Percentiles rank a stretch among this genome's conserved stretches.
phyloP scores from a whole-genome alignment of 2,113 vertebrate species.

The Amblyopsis rosae region DNA sequence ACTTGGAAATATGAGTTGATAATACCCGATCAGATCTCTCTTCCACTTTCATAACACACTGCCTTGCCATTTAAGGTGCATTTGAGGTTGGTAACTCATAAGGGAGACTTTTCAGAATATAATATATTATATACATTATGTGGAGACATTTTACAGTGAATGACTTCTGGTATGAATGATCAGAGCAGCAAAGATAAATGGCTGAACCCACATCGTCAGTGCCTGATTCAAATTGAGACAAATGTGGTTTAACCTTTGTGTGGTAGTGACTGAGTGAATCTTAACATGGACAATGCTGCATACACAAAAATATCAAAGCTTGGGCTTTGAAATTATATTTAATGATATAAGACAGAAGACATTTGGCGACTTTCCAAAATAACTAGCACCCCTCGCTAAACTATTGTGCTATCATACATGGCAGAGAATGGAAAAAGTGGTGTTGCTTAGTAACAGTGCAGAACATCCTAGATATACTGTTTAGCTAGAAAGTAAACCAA shows the following conservation, averaged over 20 bases:
- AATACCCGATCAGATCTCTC: slow-evolving; percentile 41
- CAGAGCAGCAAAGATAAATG: slow-evolving; percentile 20
- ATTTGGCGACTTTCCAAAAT: not conserved
- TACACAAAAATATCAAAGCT: not conserved
- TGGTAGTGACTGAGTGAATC: no score
- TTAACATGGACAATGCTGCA: no score
- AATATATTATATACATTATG: slow-evolving; percentile 23
- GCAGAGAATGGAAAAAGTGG: not conserved
- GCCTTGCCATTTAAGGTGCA: slow-evolving; percentile 53
- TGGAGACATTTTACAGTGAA: slow-evolving; percentile 5
- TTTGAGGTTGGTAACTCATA: slow-evolving; percentile 23
- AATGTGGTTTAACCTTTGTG: not conserved
- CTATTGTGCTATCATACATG: not conserved
- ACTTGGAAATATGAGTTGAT: slow-evolving; percentile 52
- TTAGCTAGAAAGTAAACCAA: not conserved
- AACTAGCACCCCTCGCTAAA: not conserved
- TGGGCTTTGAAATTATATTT: not conserved
- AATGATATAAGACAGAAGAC: not conserved
- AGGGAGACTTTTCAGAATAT: slow-evolving; percentile 27
- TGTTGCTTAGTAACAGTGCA: not conserved
- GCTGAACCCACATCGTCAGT: slow-evolving; percentile 7
- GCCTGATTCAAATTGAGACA: slow-evolving; percentile 32
- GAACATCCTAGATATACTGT: not conserved
- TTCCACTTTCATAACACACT: slow-evolving; percentile 41
- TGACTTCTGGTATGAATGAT: slow-evolving; percentile 19